These are phyloP conservation scores for Sthenelais limicola DNA, from an alignment of 2,888 invertebrate species.

Conservation along the genomic window DNA sequence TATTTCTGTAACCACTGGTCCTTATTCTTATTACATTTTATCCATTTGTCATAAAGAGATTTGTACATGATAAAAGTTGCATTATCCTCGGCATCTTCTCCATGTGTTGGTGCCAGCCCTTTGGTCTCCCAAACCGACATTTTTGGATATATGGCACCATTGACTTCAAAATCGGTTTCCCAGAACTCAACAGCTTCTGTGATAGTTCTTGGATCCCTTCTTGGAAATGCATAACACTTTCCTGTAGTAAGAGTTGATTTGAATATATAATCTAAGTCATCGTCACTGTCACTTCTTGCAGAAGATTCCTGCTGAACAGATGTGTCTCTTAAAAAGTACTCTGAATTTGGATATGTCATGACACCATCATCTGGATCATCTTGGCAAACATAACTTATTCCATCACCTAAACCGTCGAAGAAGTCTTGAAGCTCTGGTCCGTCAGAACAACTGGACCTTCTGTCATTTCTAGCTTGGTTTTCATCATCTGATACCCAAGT, in stretches of 20 bases:
- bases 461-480: not conserved
- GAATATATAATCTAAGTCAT: constrained; percentile 16
- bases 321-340: not conserved
- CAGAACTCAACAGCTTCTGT: constrained; percentile 25
- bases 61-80: constrained; percentile 13
- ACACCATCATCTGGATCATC: not conserved
- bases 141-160: constrained; percentile 13
- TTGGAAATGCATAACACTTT: constrained; percentile 25
- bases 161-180: constrained; percentile 31
- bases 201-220: constrained; percentile 19
- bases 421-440: constrained; percentile 11
- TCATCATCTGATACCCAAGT: constrained; percentile 10
- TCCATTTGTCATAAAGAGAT: constrained; percentile 25
- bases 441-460: not conserved
- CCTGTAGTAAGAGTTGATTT: not conserved
- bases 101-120: not conserved
- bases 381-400: not conserved
- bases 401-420: constrained; percentile 12
- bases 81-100: constrained; percentile 22
- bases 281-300: constrained; percentile 12
- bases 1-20: constrained; percentile 23
- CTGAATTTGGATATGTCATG: not conserved
- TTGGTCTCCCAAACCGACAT: constrained; percentile 23
- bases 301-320: not conserved
- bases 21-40: not conserved